These are phyloP conservation scores for Spilosoma lubricipeda DNA, from an alignment of 2,888 invertebrate species.

Conservation along the genomic window DNA sequence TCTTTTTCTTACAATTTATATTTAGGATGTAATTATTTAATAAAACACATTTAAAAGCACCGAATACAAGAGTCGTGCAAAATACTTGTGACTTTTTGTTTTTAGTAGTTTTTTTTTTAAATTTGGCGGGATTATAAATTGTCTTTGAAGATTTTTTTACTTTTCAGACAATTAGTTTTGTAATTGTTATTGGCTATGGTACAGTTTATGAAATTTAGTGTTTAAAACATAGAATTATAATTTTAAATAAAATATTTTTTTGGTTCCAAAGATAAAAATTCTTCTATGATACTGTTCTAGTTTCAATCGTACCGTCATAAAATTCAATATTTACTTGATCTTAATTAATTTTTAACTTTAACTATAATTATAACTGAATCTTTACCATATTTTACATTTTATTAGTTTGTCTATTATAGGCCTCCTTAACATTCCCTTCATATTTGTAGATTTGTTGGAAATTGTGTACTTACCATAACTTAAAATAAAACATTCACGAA, in stretches of 20 bases:
- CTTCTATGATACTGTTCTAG: no score
- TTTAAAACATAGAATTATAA: neutral
- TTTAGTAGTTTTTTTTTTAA: neutral
- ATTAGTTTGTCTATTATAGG: no score
- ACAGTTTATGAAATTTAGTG: neutral
- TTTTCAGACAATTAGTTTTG: neutral
- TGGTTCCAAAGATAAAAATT: no score
- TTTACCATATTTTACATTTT: no score
- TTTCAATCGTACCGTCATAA: no score
- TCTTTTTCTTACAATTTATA: neutral
- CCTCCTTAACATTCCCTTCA: neutral
- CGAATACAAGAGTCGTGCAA: constrained; percentile 3
- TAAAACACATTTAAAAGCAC: constrained; percentile 9
- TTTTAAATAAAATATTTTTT: neutral
- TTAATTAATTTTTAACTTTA: no score
- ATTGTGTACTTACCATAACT: neutral
- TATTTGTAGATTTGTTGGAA: neutral
- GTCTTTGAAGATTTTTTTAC: neutral
- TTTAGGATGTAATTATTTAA: neutral
- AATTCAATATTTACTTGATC: no score
- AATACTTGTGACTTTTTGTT: constrained; percentile 9
- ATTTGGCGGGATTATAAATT: neutral
- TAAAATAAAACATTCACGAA: neutral
- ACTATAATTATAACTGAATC: no score
- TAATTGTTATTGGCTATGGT: neutral